These are phyloP conservation scores for Latrodectus hesperus DNA, from an alignment of 2,888 invertebrate species.

Conservation along the genomic window DNA sequence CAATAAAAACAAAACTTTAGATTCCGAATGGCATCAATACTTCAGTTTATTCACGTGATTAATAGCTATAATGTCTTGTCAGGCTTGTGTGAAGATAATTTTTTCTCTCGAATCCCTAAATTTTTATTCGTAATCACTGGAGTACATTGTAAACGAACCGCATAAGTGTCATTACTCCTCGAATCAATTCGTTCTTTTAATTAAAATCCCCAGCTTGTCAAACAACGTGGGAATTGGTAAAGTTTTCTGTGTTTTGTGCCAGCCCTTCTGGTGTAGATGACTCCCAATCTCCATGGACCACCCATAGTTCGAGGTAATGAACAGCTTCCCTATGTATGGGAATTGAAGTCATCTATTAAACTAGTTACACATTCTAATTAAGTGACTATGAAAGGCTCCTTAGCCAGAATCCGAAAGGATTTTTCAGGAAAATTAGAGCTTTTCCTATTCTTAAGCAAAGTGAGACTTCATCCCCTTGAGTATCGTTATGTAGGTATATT, in stretches of 20 bases:
- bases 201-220: constrained; percentile 58
- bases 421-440: constrained; percentile 47
- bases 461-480: constrained; percentile 8
- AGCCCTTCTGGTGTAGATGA: neutral
- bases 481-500: constrained; percentile 15
- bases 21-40: no score
- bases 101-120: neutral
- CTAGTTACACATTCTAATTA: constrained; percentile 65
- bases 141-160: constrained; percentile 40
- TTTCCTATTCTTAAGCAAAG: constrained; percentile 29
- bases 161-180: constrained; percentile 31
- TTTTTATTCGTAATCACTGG: neutral
- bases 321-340: constrained; percentile 43
- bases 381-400: constrained; percentile 55
- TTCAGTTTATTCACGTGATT: neutral
- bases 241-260: constrained; percentile 44
- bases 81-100: neutral
- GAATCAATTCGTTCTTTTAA: constrained; percentile 54
- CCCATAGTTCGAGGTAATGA: constrained; percentile 53
- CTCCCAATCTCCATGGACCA: constrained; percentile 20
- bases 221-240: constrained; percentile 51
- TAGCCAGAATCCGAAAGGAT: constrained; percentile 44
- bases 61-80: neutral
- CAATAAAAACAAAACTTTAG: no score
- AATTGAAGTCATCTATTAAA: constrained; percentile 67